Evolutionary conservation across 2,113 vertebrate genomes (phyloP).

Genomic region (human (Homo sapiens)): DNA sequence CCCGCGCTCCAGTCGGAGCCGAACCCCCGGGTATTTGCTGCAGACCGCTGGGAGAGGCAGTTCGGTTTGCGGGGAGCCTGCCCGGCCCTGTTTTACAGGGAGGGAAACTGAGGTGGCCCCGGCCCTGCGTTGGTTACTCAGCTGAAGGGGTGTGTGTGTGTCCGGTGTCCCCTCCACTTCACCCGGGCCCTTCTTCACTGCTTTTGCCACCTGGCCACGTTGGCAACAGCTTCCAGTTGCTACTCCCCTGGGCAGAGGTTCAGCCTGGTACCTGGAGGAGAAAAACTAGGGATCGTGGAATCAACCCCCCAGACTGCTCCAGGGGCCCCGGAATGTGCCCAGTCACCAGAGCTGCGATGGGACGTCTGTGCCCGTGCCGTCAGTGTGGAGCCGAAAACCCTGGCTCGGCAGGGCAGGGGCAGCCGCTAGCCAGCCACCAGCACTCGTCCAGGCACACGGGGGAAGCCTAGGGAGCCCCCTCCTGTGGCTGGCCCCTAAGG

Average conservation of each 20-base stretch:
- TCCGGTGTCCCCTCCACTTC: too few relatives aligned
- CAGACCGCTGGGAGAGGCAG: neutral
- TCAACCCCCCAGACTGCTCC: neutral
- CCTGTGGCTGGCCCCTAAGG: neutral
- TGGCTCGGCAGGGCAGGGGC: neutral
- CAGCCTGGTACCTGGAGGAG: constrained; percentile 25
- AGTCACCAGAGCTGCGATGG: neutral
- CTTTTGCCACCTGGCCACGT: constrained; percentile 4
- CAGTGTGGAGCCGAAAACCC: neutral
- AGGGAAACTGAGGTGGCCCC: neutral
- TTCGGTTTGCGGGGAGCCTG: neutral
- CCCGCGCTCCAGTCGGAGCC: neutral
- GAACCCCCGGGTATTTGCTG: neutral
- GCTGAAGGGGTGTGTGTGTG: neutral
- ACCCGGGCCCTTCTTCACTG: too few relatives aligned
- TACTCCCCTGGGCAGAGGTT: neutral
- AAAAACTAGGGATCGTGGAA: neutral
- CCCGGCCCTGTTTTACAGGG: neutral
- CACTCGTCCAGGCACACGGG: neutral
- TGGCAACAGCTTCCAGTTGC: neutral
- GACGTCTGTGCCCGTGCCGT: neutral
- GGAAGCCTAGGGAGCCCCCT: neutral
- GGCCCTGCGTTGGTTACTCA: neutral
- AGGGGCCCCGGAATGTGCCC: neutral
- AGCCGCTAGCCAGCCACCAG: neutral